Conservation (phyloP, 2,797 vertebrate genomes). For the Lepidocolaptes lacrymiger region DNA sequence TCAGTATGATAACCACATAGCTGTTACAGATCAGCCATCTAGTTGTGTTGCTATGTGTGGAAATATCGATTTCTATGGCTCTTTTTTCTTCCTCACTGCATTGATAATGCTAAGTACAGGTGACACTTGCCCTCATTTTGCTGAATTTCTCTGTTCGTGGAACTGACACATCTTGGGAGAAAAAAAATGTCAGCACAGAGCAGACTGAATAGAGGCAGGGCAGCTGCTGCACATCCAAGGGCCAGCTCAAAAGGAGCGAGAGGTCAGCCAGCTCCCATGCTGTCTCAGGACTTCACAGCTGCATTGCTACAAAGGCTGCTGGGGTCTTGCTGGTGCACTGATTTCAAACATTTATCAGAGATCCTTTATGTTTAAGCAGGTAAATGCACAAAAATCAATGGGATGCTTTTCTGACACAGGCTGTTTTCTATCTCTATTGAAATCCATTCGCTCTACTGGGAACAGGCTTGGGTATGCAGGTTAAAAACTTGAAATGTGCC, state of each 20-base stretch:
- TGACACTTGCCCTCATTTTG: slow-evolving; percentile 29
- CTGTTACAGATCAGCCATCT: neutral
- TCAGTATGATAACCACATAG: neutral
- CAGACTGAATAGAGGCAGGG: neutral
- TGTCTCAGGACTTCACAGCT: neutral
- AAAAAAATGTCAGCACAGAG: neutral
- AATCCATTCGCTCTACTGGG: neutral
- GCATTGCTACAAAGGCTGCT: neutral
- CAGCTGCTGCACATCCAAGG: neutral
- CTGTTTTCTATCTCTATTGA: neutral
- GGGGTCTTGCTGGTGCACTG: neutral
- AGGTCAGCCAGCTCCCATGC: neutral
- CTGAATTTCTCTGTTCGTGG: slow-evolving; percentile 9
- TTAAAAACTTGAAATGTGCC: neutral
- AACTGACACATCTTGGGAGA: neutral
- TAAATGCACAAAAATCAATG: neutral
- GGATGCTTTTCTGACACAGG: neutral
- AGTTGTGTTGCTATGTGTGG: neutral
- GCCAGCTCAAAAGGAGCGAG: neutral
- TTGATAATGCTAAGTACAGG: neutral
- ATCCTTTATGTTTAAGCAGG: neutral
- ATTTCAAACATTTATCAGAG: slow-evolving; percentile 2
- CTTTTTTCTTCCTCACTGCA: neutral
- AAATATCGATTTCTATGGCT: neutral
- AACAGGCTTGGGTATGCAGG: neutral